Base-by-base conservation (phyloP, 2,888 invertebrate genomes). In the Pyrgus malvae region DNA sequence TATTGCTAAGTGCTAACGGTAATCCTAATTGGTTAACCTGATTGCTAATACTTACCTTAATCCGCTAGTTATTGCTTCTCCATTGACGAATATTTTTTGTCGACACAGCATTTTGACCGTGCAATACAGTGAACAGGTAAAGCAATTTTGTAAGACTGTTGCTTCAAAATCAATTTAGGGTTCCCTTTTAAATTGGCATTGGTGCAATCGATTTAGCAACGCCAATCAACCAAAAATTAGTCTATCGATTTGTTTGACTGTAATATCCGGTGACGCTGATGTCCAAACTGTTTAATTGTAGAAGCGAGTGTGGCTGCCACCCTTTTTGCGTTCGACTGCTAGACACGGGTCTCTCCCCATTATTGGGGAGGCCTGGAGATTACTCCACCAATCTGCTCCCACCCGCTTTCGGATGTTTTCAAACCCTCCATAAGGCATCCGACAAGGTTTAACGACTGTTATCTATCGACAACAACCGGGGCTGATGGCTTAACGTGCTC, bases 171-270 rank as follows among this genome's bases (percentile, higher is more conserved):
- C 21, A 25, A 45, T 31, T 45, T 31, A 21, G 27, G 17, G 16
- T 23, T 19, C 17, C 37, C 40, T 40, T 4, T 11, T 25, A 16
- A 45, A 6, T 37, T 12, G 12, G 35, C 35, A 31, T 37, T 37
- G 45, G n/a, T 8, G 53, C 44, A 53, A 45, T 53, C 45, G 45
- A 14, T 38, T 53, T 38, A 38, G 51, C 44, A 45, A 45, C 29
- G 45, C 51, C 45, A 53, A 53, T 53, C 51, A 53, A 45, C 51
- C 51, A 38, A 53, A 45, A 53, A 45, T 53, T 37, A 11, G 11
- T 48, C 23, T 23, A 48, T 48, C 48, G 27, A 37, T n/a, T 38
- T 21, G 53, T n/a, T 37, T 31, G 38, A 29, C 38, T 45, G 45
- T 45, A 53, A 53, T 53, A 53, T 53, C 53, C 53, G 53, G 23